Conservation (phyloP, 2,888 invertebrate species). For the Pristionchus exspectatus region DNA sequence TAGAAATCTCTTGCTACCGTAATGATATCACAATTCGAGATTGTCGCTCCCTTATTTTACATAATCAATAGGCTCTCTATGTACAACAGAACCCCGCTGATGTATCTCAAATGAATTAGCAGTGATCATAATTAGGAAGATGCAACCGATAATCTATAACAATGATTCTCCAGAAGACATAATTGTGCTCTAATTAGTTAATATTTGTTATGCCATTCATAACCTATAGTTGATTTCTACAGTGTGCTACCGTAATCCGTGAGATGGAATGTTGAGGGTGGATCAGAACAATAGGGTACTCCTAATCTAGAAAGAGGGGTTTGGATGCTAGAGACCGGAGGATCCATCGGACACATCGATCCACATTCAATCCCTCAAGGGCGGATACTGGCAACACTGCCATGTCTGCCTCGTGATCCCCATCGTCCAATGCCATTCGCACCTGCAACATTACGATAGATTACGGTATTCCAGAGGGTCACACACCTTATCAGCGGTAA, state of each 20-base stretch:
- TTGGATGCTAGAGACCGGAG: constrained; percentile 62
- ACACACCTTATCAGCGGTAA: constrained; percentile 65
- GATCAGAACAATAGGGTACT: background rate
- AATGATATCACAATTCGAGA: constrained; percentile 38
- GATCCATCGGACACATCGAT: constrained; percentile 72
- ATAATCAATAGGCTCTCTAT: constrained; percentile 40
- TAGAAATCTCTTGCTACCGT: constrained; percentile 1
- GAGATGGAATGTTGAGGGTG: constrained; percentile 38
- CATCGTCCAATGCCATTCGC: constrained; percentile 65
- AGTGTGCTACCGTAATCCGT: constrained; percentile 44
- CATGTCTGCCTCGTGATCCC: constrained; percentile 70
- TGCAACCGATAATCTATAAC: constrained; percentile 20
- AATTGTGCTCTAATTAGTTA: background rate
- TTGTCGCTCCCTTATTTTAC: constrained; percentile 4
- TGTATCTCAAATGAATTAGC: constrained; percentile 34
- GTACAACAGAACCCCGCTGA: constrained; percentile 48
- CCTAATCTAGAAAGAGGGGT: constrained; percentile 53
- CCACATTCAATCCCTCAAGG: constrained; percentile 73
- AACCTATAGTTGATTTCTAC: constrained; percentile 21
- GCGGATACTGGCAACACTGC: constrained; percentile 75
- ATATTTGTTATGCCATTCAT: constrained; percentile 8
- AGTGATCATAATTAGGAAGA: constrained; percentile 39
- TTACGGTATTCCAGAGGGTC: constrained; percentile 14
- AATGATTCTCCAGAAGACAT: constrained; percentile 17
- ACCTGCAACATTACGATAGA: constrained; percentile 57